Conservation (phyloP, 2,113 vertebrate genomes). For the Actenoides hombroni region DNA sequence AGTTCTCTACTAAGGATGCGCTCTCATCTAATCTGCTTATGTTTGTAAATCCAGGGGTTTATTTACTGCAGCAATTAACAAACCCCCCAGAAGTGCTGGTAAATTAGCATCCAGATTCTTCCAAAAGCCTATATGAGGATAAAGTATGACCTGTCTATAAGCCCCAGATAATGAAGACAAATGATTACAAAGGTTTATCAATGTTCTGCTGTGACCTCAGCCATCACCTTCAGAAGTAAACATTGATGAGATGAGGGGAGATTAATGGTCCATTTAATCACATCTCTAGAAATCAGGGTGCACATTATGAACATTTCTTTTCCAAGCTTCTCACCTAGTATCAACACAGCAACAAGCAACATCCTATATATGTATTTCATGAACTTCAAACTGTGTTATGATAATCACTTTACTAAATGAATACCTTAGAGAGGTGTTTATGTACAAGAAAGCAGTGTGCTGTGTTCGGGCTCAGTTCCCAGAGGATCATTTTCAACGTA, state of each 20-base stretch:
- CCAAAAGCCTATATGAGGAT: neutral
- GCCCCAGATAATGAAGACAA: neutral
- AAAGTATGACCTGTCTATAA: neutral
- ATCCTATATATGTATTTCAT: neutral
- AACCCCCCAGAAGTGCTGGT: neutral
- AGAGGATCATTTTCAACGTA: slow-evolving; percentile 26
- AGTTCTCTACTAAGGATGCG: neutral
- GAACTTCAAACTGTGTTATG: neutral
- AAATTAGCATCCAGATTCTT: neutral
- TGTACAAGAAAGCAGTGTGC: slow-evolving; percentile 21
- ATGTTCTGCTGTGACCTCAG: neutral
- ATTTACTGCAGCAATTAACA: neutral
- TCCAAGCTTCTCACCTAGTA: slow-evolving; percentile 20
- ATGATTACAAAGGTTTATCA: neutral
- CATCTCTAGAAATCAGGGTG: neutral
- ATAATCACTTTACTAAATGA: slow-evolving; percentile 60
- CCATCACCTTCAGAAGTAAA: neutral
- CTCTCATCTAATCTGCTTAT: neutral
- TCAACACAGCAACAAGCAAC: neutral
- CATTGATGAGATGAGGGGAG: neutral
- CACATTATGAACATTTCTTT: neutral
- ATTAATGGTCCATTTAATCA: neutral
- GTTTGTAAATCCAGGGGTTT: neutral
- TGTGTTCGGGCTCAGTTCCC: slow-evolving; percentile 37
- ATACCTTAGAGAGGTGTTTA: slow-evolving; percentile 63